Evolutionary conservation across 2,113 vertebrate genomes (phyloP), one percentile per base, ranked within the genome.

Genomic region (Melanostigma gelatinosum): DNA sequence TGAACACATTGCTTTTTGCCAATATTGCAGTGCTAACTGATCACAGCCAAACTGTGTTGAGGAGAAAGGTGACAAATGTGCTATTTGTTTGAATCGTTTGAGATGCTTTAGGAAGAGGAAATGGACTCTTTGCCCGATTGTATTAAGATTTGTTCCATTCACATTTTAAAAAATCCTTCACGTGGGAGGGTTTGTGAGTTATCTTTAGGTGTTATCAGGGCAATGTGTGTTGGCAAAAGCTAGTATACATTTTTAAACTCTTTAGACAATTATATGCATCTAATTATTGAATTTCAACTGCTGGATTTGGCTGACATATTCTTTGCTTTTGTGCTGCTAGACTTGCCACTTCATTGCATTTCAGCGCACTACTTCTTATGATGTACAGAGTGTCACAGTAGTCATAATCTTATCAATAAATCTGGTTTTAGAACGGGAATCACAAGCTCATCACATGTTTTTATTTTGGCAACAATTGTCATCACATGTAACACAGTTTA

Each of bases 31-130:
- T 13, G 36, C 27, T 60, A 16, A 64, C 48, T 72, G 32, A n/a
- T 11, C 38, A 3, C 32, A 32, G 32, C 32, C 32, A 32, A 32
- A 32, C 32, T 32, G 32, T 32, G 32, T 32, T 34, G n/a, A 61
- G 63, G 32, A 38, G 40, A 44, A 18, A 60, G 16, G 50, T 77
- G 48, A 84, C 74, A 65, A 29, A 15, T 54, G 29, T 73, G 22
- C 15, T 24, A 34, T 64, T 58, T 0, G 36, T 74, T 61, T 63
- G 9, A 63, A 64, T 46, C 18, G 36, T 38, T 3, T 40, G 7
- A 34, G 27, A 44, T 57, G 50, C 10, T 66, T 38, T 36, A 40
- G 62, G 62, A 76, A 65, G 18, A 61, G 29, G 54, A 76, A 36
- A 42, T 57, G 5, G 55, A 69, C 2, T 0, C n/a, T 8, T 40